A percentile compares a stretch with the other conserved stretches of the same genome.
Conservation (phyloP, 2,888 invertebrate species). For the Acrobasis consociella region DNA sequence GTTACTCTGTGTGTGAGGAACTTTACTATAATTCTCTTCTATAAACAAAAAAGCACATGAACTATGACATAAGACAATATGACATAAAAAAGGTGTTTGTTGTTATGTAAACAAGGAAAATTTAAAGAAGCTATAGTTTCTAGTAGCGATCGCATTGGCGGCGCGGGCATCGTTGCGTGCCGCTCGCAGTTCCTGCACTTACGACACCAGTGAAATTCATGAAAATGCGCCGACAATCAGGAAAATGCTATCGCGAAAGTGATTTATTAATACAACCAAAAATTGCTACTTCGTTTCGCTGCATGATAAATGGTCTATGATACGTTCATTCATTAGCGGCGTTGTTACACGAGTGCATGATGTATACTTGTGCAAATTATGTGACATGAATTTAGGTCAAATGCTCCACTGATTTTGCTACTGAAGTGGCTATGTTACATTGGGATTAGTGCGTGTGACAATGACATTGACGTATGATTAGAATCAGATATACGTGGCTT, state of each 20-base stretch:
- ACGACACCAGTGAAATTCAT: conserved; percentile 69
- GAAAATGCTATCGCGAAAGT: conserved; percentile 73
- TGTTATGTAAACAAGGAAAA: conserved; percentile 13
- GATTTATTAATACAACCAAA: conserved; percentile 73
- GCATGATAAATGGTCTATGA: conserved; percentile 2
- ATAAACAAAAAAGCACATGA: no score
- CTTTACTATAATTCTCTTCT: no score
- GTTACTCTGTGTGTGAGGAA: no score
- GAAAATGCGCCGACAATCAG: conserved; percentile 66
- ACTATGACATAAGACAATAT: background rate
- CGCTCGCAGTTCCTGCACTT: conserved; percentile 57
- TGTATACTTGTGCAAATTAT: background rate
- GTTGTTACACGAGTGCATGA: conserved; percentile 4
- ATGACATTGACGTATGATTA: no score
- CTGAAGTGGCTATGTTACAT: no score
- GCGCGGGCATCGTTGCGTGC: conserved; percentile 54
- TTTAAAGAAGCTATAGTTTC: background rate
- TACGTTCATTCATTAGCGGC: conserved; percentile 6
- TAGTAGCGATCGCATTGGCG: conserved; percentile 7
- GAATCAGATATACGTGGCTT: no score
- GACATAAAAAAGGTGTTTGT: conserved; percentile 8
- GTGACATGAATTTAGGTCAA: conserved; percentile 8
- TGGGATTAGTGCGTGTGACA: no score
- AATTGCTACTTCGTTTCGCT: conserved; percentile 39
- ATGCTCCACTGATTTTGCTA: background rate